Base-by-base conservation (phyloP, 92 coral and sea anemone species). In the Isaurus tuberculatus region DNA sequence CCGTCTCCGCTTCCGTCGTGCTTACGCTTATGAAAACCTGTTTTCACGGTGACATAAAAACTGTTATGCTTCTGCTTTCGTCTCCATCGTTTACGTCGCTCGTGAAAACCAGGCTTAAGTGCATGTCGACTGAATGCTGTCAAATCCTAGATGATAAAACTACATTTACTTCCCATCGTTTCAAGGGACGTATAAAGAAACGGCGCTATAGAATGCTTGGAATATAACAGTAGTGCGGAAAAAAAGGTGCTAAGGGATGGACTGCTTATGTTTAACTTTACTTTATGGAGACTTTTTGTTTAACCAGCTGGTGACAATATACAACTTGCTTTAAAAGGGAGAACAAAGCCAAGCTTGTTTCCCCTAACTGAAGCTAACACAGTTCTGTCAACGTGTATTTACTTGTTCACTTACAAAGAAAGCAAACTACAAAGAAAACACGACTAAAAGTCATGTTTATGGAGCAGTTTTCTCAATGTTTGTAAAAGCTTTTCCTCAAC, bases 291-390 rank as follows among this genome's bases (percentile, higher is more conserved):
- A 57, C 31, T 8, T 5, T n/a, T 2, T 17, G 15, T 77, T 34
- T 58, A 36, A 20, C 32, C 82, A 77, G 82, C 82, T 77, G 82
- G 25, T 77, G n/a, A 61, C 82, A 34, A 25, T 61, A 51, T 11
- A 2, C n/a, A 17, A n/a, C n/a, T 33, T 17, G 49, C 17, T 34
- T 16, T 16, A 60, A 26, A 77, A 20, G 58, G 51, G 49, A 22
- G 51, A 33, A 77, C 82, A 77, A 77, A 58, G 82, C 82, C 3
- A 27, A 16, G 55, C 32, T 32, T 2, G 33, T 10, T 26, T 20
- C 81, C 55, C 31, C 28, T 46, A 73, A 48, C 36, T 4, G 2
- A 14, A 29, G 16, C 48, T 5, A 4, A 60, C 22, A 11, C 27
- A 37, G 29, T 33, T 36, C 27, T 22, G 4, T 0, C 13, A 40